Conservation (phyloP, 1,140 invertebrate species). For the Araneus ventricosus region DNA sequence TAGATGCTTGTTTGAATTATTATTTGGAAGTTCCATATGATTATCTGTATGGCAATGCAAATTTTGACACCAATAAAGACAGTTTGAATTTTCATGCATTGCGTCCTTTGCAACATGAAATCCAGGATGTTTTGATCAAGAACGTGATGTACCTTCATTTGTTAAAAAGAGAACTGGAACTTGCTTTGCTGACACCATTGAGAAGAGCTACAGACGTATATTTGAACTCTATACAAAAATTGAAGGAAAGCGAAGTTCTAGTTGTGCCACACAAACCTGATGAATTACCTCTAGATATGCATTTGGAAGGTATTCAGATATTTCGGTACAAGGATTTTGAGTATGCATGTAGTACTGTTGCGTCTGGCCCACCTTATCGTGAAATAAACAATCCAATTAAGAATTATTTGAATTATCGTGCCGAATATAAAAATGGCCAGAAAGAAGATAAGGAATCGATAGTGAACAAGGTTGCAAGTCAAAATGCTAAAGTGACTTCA, state of each 20-base stretch:
- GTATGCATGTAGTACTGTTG: neutral
- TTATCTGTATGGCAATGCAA: neutral
- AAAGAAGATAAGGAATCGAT: too few relatives aligned
- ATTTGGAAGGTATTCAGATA: neutral
- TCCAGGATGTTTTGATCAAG: neutral
- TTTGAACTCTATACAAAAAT: neutral
- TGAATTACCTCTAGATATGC: neutral
- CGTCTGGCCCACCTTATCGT: neutral
- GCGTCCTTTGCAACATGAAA: neutral
- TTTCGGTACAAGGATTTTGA: neutral
- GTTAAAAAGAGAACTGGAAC: neutral
- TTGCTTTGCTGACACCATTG: neutral
- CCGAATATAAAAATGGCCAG: too few relatives aligned
- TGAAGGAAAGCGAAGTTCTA: neutral
- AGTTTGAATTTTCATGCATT: neutral
- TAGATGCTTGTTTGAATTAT: neutral
- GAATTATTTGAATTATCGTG: neutral
- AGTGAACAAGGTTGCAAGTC: too few relatives aligned
- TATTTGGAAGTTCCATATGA: slow-evolving; percentile 1
- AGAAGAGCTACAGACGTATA: slow-evolving; percentile 8
- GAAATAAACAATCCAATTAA: neutral
- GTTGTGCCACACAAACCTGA: neutral
- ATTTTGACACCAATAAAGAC: neutral
- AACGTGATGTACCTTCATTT: slow-evolving; percentile 3
- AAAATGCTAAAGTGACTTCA: too few relatives aligned